A percentile compares a stretch with the other conserved stretches of the same genome.
phyloP scores from a whole-genome alignment of 2,113 vertebrate genomes.

The Microcebus murinus region DNA sequence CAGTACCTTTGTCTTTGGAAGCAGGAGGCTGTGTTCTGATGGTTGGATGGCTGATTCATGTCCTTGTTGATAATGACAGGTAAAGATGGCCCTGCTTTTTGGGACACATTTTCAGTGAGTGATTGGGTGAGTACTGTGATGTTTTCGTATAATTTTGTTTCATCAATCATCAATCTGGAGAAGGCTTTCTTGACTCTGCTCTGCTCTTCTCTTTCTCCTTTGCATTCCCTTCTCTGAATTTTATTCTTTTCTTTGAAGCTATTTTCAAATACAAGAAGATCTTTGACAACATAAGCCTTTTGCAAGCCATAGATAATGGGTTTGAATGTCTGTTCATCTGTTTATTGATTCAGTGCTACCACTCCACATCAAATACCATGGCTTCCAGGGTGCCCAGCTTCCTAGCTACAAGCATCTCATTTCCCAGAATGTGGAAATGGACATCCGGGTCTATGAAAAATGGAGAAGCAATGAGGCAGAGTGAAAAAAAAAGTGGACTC shows the following conservation, averaged over 20 bases:
- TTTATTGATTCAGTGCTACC: not conserved
- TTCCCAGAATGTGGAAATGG: slow-evolving; percentile 39
- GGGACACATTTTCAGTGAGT: not conserved
- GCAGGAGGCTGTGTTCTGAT: not conserved
- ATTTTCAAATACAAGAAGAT: slow-evolving; percentile 8
- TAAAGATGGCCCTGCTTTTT: not conserved
- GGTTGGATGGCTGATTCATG: not conserved
- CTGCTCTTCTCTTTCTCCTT: not conserved
- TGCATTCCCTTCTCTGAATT: not conserved
- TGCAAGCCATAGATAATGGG: not conserved
- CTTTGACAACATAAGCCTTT: not conserved
- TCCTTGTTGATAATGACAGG: not conserved
- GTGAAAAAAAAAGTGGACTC: not conserved
- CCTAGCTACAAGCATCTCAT: not conserved
- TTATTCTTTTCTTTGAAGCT: not conserved
- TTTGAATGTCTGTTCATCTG: not conserved
- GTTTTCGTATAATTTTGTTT: not conserved
- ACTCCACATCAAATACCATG: no score
- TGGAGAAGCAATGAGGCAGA: not conserved
- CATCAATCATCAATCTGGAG: not conserved
- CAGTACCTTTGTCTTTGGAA: slow-evolving; percentile 41
- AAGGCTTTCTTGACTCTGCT: not conserved
- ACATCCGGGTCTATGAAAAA: not conserved
- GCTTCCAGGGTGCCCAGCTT: not conserved
- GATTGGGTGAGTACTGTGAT: not conserved